phyloP scores from a whole-genome alignment of 2,797 vertebrate genomes.

The Amazona finschi region DNA sequence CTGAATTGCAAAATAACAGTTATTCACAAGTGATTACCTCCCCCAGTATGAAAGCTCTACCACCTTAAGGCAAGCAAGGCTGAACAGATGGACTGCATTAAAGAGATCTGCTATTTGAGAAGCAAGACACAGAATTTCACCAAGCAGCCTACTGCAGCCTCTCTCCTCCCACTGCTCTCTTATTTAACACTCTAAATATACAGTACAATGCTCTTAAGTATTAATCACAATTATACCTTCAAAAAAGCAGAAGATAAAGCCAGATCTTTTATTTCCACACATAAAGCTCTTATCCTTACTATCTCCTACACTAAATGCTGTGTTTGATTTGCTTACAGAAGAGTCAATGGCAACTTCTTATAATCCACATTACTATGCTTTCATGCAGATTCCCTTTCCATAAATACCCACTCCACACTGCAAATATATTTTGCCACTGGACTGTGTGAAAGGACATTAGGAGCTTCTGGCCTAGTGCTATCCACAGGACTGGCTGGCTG shows the following conservation, averaged over 20 bases:
- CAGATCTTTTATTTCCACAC: slow-evolving; percentile 34
- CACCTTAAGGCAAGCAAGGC: slow-evolving; percentile 25
- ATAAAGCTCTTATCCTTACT: slow-evolving; percentile 38
- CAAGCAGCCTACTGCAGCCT: slow-evolving; percentile 16
- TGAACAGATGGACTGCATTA: slow-evolving; percentile 60
- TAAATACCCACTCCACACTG: neutral
- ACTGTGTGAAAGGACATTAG: neutral
- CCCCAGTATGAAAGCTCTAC: slow-evolving; percentile 33
- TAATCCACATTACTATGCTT: neutral
- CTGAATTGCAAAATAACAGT: neutral
- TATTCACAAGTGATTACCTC: neutral
- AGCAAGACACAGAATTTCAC: slow-evolving; percentile 49
- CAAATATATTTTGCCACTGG: neutral
- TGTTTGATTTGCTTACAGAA: slow-evolving; percentile 7
- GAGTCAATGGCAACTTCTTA: neutral
- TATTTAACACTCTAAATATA: slow-evolving; percentile 36
- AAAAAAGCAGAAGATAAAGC: slow-evolving; percentile 27
- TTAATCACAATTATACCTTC: slow-evolving; percentile 29
- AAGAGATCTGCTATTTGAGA: slow-evolving; percentile 13
- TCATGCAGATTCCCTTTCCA: neutral
- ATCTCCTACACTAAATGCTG: neutral
- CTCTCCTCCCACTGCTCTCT: slow-evolving; percentile 9
- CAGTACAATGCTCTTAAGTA: neutral
- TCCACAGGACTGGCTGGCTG: neutral
- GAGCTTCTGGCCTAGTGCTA: neutral